Evolutionary conservation across 2,888 invertebrate species (phyloP), one percentile per base, ranked within the genome.

Genomic region (Limenitis camilla): DNA sequence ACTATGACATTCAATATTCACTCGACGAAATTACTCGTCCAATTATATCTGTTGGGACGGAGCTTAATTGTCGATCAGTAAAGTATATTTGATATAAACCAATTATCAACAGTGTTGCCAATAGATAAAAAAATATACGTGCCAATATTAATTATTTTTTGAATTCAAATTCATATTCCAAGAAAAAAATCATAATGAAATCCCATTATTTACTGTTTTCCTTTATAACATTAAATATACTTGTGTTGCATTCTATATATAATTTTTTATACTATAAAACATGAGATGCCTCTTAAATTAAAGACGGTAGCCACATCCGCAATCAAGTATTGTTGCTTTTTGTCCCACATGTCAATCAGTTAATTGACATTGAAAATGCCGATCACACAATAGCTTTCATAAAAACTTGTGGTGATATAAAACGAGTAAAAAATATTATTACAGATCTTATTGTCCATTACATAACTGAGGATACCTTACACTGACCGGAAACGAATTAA

Each of bases 321-420:
- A 63, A 66, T 52, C 63, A 59, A 61, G 67, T 68, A 77, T 77
- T 79, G 74, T 76, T 69, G 69, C 79, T 79, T 59, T 82, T 80
- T 75, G 63, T 68, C 49, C 48, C 60, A 66, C 69, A 67, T 71
- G 72, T 73, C 76, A 72, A 73, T 79, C 72, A 71, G 61, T 62
- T 62, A 64, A 69, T 74, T 72, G 69, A 73, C 74, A 71, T 74
- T 76, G 68, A 69, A 75, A 73, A 77, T 74, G 68, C 68, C 67
- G 58, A 71, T 71, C 69, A 64, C 66, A 81, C 74, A 81, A 80
- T 76, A 66, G 74, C 63, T 62, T 53, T 59, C 55, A 72, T 67
- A 76, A 79, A 80, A 78, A 79, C 64, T 19, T 65, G 60, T 62
- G 61, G 65, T 53, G 53, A 51, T 60, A 62, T 63, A 63, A 49